Evolutionary conservation across 2,888 invertebrate genomes (phyloP).

Genomic region (Amiota minor): DNA sequence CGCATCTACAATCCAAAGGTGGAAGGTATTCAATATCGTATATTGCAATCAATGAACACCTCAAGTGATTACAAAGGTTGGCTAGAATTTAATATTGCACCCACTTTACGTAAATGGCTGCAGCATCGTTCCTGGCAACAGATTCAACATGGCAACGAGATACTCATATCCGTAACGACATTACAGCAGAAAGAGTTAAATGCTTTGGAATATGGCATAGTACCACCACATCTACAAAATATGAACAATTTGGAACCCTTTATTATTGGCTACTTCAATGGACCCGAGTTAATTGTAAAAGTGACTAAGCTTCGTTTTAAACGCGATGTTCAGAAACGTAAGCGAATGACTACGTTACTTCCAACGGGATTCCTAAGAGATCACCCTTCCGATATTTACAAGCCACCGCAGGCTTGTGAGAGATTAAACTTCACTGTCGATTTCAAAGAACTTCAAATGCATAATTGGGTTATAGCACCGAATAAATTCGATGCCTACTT

Average conservation of each 20-base stretch:
- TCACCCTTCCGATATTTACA: slow-evolving; percentile 46
- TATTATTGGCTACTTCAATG: slow-evolving; percentile 90
- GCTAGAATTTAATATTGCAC: slow-evolving; percentile 88
- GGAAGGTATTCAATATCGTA: slow-evolving; percentile 75
- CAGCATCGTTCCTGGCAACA: slow-evolving; percentile 31
- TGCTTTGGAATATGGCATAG: slow-evolving; percentile 82
- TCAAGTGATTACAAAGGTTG: slow-evolving; percentile 85
- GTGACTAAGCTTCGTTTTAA: slow-evolving; percentile 72
- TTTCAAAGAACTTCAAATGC: slow-evolving; percentile 90
- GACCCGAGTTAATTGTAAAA: slow-evolving; percentile 77
- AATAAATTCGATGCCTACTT: slow-evolving; percentile 94
- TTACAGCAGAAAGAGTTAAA: slow-evolving; percentile 75
- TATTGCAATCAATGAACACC: slow-evolving; percentile 82
- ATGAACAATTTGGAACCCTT: slow-evolving; percentile 88
- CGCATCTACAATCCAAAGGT: slow-evolving; percentile 39
- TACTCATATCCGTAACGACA: slow-evolving; percentile 53
- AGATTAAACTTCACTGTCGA: slow-evolving; percentile 92
- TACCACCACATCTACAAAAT: slow-evolving; percentile 70
- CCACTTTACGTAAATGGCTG: slow-evolving; percentile 84
- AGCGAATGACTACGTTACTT: slow-evolving; percentile 66
- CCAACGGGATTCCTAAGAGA: not conserved
- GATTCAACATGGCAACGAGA: slow-evolving; percentile 48
- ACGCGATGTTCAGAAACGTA: slow-evolving; percentile 71
- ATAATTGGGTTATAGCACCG: slow-evolving; percentile 97
- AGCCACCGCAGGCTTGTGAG: slow-evolving; percentile 81